phyloP scores from a whole-genome alignment of 2,888 invertebrate species.

The Syrista parreyssii region DNA sequence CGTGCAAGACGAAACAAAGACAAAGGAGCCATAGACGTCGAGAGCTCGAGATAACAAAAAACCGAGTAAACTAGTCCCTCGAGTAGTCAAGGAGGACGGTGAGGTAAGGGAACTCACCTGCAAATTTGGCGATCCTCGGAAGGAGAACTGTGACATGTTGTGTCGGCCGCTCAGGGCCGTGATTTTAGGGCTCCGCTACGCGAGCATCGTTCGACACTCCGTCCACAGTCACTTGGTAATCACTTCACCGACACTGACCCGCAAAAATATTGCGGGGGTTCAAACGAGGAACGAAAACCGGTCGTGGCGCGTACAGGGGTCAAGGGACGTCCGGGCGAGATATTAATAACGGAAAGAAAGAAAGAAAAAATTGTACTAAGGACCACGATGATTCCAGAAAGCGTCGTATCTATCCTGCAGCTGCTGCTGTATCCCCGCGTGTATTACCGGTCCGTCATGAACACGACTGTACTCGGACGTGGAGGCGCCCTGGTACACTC shows the following conservation, averaged over 20 bases:
- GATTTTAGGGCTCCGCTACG: slow-evolving; percentile 61
- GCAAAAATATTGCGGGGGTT: not conserved
- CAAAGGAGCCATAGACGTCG: no score
- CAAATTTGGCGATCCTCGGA: slow-evolving; percentile 75
- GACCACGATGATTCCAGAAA: no score
- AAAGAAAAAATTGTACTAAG: no score
- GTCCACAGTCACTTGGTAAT: slow-evolving; percentile 25
- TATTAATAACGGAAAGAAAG: no score
- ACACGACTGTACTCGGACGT: slow-evolving; percentile 22
- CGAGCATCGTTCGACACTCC: slow-evolving; percentile 56
- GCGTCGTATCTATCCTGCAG: no score
- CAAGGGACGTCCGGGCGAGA: not conserved
- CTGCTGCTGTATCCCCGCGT: not conserved
- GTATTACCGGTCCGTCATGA: slow-evolving; percentile 9
- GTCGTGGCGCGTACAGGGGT: not conserved
- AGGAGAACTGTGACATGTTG: slow-evolving; percentile 77
- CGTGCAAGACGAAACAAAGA: no score
- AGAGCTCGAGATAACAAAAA: no score
- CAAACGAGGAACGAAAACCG: not conserved
- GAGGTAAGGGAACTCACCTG: slow-evolving; percentile 66
- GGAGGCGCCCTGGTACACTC: slow-evolving; percentile 29
- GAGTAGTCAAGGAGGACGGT: no score
- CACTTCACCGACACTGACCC: slow-evolving; percentile 17
- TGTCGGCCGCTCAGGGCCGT: slow-evolving; percentile 68
- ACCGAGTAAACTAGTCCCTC: no score